Evolutionary conservation across 2,797 vertebrate species (phyloP), one percentile per base, ranked within the genome.

Genomic region (Limnodromus scolopaceus): DNA sequence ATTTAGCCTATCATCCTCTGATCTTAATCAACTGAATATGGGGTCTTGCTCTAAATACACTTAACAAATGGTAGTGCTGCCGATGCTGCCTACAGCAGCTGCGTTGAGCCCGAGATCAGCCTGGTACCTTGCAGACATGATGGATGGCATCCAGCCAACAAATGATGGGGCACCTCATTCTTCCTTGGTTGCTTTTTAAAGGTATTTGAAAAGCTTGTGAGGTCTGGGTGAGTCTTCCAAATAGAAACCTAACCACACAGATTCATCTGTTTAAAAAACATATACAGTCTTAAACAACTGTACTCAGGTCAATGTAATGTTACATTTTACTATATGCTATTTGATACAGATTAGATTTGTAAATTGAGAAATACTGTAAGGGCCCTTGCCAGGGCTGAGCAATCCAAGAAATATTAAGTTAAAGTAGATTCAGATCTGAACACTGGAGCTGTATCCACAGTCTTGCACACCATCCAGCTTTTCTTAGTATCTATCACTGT

Each of bases 401-500:
- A 88, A 89, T 80, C 71, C 90, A 91, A 95, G 87, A 91, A 91
- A 80, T 86, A 90, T 27, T 80, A 88, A 78, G 64, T 92, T 91
- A 66, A 93, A 53, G 45, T 92, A 6, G 1, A 49, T 92, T 92
- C 54, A 57, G 69, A 87, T 92, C 57, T 53, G 78, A 66, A 49
- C 83, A 81, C 68, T 95, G 88, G 65, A 19, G 16, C 84, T 95
- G 48, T 65, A 60, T 79, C 84, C 53, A 14, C 60, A 90, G 89
- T 41, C 89, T 96, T 91, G 91, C 84, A 93, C 87, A 65, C 41
- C 65, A 92, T 90, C 70, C 95, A 94, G 95, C 76, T 93, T 97
- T 97, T 94, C 89, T 94, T 64, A 82, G n/a, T 94, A 89, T 92
- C 70, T 93, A 9, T 87, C 46, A 51, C 68, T 83, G 86, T 95